phyloP scores from a whole-genome alignment of 2,797 vertebrate genomes.

The Muraenolepis orangiensis region DNA sequence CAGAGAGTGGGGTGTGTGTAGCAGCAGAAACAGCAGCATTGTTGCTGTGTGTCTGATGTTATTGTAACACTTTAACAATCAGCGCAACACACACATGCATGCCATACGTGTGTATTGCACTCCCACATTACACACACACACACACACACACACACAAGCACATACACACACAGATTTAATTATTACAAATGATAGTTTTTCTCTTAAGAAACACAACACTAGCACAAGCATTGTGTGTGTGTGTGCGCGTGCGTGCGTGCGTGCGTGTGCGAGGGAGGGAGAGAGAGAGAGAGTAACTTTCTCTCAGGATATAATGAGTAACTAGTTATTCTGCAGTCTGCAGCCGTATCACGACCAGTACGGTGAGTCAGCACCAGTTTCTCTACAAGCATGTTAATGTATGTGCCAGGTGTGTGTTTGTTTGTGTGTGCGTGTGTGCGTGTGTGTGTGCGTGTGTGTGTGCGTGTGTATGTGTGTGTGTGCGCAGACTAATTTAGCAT shows the following conservation, averaged over 20 bases:
- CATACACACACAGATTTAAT: conserved; percentile 15
- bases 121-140: conserved; percentile 8
- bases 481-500: conserved; percentile 15
- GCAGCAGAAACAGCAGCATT: neutral
- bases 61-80: neutral
- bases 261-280: conserved; percentile 6
- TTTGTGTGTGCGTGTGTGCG: no score
- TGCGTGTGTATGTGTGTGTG: no score
- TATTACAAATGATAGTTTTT: neutral
- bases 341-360: conserved; percentile 64
- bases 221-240: neutral
- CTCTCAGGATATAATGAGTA: conserved; percentile 57
- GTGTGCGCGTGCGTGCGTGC: neutral
- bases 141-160: conserved; percentile 20
- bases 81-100: conserved; percentile 30
- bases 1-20: neutral
- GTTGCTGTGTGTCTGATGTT: neutral
- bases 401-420: no score
- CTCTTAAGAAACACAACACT: neutral
- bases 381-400: conserved; percentile 25
- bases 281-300: neutral
- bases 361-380: conserved; percentile 70
- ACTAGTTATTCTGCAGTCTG: conserved; percentile 72
- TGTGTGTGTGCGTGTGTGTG: no score
- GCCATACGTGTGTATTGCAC: neutral